Evolutionary conservation across 2,797 vertebrate species (phyloP).

Genomic region (Danio jaintianensis): DNA sequence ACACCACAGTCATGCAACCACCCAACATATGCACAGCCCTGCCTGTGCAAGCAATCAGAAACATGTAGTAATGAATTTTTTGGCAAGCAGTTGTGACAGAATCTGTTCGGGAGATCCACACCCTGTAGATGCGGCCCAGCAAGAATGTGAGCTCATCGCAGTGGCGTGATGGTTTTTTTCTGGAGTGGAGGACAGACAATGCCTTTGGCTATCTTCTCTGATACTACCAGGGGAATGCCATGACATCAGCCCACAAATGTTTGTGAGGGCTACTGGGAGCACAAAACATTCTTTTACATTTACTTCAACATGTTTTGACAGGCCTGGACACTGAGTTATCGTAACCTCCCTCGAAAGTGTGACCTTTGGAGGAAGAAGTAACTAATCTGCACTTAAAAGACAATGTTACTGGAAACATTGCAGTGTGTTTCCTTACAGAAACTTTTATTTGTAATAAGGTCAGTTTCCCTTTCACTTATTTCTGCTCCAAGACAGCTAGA

Average conservation of each 20-base stretch:
- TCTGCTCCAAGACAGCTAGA: background rate
- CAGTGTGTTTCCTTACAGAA: background rate
- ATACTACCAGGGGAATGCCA: conserved; percentile 47
- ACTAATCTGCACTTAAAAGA: background rate
- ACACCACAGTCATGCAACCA: background rate
- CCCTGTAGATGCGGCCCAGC: conserved; percentile 43
- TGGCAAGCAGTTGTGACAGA: conserved; percentile 19
- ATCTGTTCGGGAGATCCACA: conserved; percentile 19
- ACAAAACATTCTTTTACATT: conserved; percentile 59
- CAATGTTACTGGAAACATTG: background rate
- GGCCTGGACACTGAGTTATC: conserved; percentile 46
- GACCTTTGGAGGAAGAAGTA: background rate
- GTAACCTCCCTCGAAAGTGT: background rate
- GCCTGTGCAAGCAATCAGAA: conserved; percentile 8
- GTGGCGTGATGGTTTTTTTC: conserved; percentile 43
- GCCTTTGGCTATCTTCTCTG: conserved; percentile 49
- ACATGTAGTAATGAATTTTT: conserved; percentile 21
- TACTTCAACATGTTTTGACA: conserved; percentile 62
- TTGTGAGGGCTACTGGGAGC: conserved; percentile 41
- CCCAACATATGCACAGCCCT: background rate
- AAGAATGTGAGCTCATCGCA: conserved; percentile 49
- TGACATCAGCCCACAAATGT: conserved; percentile 61
- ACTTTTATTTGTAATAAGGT: background rate
- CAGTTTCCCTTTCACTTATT: background rate
- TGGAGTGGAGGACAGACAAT: conserved; percentile 28